Evolutionary conservation across 2,797 vertebrate species (phyloP).

Genomic region (Anabas testudineus): DNA sequence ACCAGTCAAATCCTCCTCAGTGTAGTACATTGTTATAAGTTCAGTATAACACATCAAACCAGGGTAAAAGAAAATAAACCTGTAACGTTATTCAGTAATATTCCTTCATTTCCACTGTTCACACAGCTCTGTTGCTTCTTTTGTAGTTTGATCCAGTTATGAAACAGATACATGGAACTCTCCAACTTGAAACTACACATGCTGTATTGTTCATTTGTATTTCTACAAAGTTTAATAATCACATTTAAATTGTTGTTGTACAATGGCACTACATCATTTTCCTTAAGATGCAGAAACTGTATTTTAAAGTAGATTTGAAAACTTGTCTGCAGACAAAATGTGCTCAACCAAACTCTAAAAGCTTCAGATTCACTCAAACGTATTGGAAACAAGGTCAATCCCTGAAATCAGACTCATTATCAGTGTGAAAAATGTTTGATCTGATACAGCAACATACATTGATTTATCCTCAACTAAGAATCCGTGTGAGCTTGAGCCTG

Average conservation of each 20-base stretch:
- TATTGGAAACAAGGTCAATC: not conserved
- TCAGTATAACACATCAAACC: not conserved
- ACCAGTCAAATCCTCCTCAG: not conserved
- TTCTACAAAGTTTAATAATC: not conserved
- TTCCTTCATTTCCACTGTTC: not conserved
- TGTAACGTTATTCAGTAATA: too few species aligned
- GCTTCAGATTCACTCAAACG: not conserved
- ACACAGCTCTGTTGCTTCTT: too few species aligned
- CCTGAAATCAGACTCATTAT: slow-evolving; percentile 4
- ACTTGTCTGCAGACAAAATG: slow-evolving; percentile 1
- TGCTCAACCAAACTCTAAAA: slow-evolving; percentile 5
- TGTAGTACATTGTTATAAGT: not conserved
- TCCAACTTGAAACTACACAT: not conserved
- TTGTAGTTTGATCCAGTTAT: too few species aligned
- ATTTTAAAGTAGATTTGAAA: not conserved
- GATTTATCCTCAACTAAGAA: not conserved
- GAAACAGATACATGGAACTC: not conserved
- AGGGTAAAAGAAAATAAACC: not conserved
- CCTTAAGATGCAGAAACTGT: not conserved
- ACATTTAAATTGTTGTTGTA: not conserved
- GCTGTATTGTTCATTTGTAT: too few species aligned
- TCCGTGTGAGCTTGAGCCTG: slow-evolving; percentile 9
- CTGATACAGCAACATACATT: not conserved
- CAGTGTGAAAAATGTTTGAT: not conserved
- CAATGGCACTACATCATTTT: not conserved